Base-by-base conservation (phyloP, 2,797 vertebrate species). In the Vultur gryphus region DNA sequence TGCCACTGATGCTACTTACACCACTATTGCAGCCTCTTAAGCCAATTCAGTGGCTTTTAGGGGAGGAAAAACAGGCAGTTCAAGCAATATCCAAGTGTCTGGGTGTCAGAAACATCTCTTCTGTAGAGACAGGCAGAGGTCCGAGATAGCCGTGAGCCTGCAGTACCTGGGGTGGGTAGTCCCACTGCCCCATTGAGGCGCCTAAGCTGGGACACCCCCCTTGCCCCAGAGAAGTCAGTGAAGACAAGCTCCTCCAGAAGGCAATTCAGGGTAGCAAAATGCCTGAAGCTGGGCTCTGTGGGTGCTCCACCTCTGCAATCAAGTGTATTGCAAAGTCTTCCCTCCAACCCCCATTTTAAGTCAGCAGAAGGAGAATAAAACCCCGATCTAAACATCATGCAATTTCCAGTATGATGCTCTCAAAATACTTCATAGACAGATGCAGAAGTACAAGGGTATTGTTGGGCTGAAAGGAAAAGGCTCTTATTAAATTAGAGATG, bases 171-270 rank as follows among this genome's bases (percentile, higher is more conserved):
- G 44, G 43, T 1, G 0, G 16, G 46, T 10, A 4, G 11, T 23
- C 37, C 52, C 52, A 41, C 16, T 3, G 0, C 10, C 44, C n/a
- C 2, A 0, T 29, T n/a, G 26, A 18, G 16, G 21, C 2, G 3
- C 19, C 39, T 21, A 18, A 29, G 14, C 59, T 49, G 26, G 31
- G 35, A 43, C 16, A 10, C 29, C 58, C 26, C 23, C 61, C 46
- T 67, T n/a, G 28, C 46, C 11, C 35, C 33, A 25, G 43, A 66
- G 54, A 55, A 39, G 11, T 10, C 54, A 13, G 28, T 11, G 48
- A 67, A 31, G 48, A 25, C 78, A 37, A 59, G 21, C 26, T 43
- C 70, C 57, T 44, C 35, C 23, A 37, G 43, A 55, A 67, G 35
- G 33, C 41, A 62, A 14, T 31, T 33, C n/a, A 44, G 10, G 39